A percentile compares a stretch with the other conserved stretches of the same genome.
Evolutionary conservation across 2,113 vertebrate species (phyloP).

Genomic region (Callipepla squamata): DNA sequence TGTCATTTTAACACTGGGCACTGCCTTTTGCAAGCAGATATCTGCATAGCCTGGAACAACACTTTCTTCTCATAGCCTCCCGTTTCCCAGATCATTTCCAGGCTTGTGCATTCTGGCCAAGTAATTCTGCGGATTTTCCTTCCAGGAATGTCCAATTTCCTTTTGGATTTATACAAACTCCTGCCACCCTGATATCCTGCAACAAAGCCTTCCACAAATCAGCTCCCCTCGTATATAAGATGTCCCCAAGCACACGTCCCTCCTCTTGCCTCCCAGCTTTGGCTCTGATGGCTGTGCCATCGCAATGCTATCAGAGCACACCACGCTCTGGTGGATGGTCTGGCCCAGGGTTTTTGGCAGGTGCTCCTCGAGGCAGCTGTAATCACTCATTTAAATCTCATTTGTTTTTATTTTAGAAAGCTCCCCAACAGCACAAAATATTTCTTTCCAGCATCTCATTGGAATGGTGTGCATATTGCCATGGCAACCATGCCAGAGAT

Average conservation of each 20-base stretch:
- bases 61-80: neutral
- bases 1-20: neutral
- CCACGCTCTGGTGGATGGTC: neutral
- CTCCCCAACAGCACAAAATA: slow-evolving; percentile 32
- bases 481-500: slow-evolving; percentile 50
- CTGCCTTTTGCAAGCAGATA: neutral
- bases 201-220: neutral
- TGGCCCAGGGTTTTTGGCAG: slow-evolving; percentile 31
- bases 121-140: neutral
- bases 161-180: neutral
- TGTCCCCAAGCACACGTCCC: neutral
- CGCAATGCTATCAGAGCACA: neutral
- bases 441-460: slow-evolving; percentile 12
- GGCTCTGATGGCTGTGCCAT: neutral
- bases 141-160: neutral
- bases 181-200: neutral
- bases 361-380: neutral
- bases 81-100: neutral
- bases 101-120: neutral
- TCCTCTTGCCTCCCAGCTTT: neutral
- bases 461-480: slow-evolving; percentile 41
- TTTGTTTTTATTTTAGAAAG: slow-evolving; percentile 49
- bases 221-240: neutral
- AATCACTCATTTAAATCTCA: slow-evolving; percentile 48
- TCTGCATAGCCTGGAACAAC: neutral